Base-by-base conservation (phyloP, 2,888 invertebrate genomes). In the Tetropium fuscum region DNA sequence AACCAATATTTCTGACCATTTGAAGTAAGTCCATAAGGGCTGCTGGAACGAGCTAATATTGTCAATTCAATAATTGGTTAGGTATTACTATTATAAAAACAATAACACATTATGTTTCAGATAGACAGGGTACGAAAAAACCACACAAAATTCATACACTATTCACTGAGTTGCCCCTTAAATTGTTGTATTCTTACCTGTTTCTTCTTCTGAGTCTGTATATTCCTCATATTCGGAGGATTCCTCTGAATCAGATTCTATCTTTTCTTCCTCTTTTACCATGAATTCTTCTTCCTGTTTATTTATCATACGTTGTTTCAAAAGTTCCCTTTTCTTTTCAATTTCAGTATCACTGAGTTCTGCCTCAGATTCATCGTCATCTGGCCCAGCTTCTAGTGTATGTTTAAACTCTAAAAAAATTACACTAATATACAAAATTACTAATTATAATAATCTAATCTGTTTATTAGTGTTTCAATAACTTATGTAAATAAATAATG, bases 151-250 rank as follows among this genome's bases (percentile, higher is more conserved):
- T n/a, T n/a, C n/a, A n/a, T n/a, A n/a, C n/a, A n/a, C n/a, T n/a
- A n/a, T n/a, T n/a, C n/a, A n/a, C n/a, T n/a, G n/a, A n/a, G n/a
- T n/a, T n/a, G n/a, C n/a, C n/a, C n/a, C n/a, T n/a, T n/a, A n/a
- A n/a, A n/a, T n/a, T n/a, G 3, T 41, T 53, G 15, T 16, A 15
- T 45, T 58, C 20, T 54, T 60, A 85, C 86, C 87, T 57, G 93
- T 91, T 75, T 97, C 97, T 80, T 94, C 94, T 79, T 95, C 94
- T 58, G 93, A 93, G 80, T 94, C 94, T 20, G 93, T 90, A 71
- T 94, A 92, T 76, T 93, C 93, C 72, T 95, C 94, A 77, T 94
- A 93, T 69, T 91, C 90, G 0, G 93, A 93, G 44, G 90, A 90
- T 45, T 92, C 92, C 55, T 88, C 87, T 18, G 87, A 87, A 41